Base-by-base conservation (phyloP, 2,113 vertebrate genomes). In the Sinocyclocheilus rhinocerous region DNA sequence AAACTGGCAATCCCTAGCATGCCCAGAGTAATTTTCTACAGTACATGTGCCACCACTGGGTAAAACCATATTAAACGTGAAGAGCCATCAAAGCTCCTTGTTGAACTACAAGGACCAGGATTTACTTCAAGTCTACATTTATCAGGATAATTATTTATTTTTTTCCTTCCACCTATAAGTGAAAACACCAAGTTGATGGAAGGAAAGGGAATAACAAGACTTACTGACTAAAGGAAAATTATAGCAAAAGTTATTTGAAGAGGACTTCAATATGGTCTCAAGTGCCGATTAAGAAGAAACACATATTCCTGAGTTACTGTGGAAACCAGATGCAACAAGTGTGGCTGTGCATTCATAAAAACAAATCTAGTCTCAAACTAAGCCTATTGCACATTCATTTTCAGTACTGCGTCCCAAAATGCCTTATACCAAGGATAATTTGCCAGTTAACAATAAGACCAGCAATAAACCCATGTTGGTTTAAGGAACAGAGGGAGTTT, bases 21-120 rank as follows among this genome's bases (percentile, higher is more conserved):
- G n/a, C 13, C 72, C 45, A 81, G 79, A 67, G n/a, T 65, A 48
- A 81, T 81, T 26, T 76, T 69, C 10, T n/a, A 76, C n/a, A 76
- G 73, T 76, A 76, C 42, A 50, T 45, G 16, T 55, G 13, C 16
- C 3, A 55, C 48, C 55, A 6, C 13, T 42, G 11, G 12, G 20
- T 13, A n/a, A 80, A 42, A 42, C 16, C 39, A 36, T 10, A 61
- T 42, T n/a, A n/a, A n/a, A n/a, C n/a, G 29, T 36, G 18, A 57
- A 42, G 20, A 79, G 33, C 29, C 29, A 36, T 78, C 18, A 59
- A 61, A 79, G 39, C 76, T n/a, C 29, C 4, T 59, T 57, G 16
- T 11, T n/a, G 29, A 57, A 11, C 5, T 13, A 79, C 15, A 61
- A 79, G 55, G 16, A 78, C 48, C 75, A 22, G 26, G 24, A 36